Percentiles rank a stretch among this genome's conserved stretches.
These are phyloP conservation scores for Argyrosomus regius DNA, from an alignment of 2,797 vertebrate genomes.

Conservation along the genomic window DNA sequence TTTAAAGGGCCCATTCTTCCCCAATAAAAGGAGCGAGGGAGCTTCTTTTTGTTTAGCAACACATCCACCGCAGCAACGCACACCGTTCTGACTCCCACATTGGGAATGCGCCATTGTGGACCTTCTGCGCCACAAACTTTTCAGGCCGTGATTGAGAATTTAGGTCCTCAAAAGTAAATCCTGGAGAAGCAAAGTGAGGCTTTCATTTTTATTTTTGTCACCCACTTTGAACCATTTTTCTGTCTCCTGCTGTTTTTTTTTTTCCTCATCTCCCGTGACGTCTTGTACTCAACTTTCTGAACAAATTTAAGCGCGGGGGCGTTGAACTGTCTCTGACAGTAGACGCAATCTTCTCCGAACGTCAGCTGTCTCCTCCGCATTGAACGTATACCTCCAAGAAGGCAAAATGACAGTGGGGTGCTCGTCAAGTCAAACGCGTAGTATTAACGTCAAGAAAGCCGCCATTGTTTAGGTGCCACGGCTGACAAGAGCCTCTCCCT, in stretches of 20 bases:
- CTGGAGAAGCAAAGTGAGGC: slow-evolving; percentile 33
- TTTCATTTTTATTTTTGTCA: slow-evolving; percentile 47
- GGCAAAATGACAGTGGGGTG: slow-evolving; percentile 78
- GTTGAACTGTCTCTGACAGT: slow-evolving; percentile 70
- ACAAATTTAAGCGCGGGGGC: slow-evolving; percentile 56
- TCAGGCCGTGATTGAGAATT: slow-evolving; percentile 17
- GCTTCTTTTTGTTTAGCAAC: slow-evolving; percentile 80
- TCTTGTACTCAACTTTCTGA: slow-evolving; percentile 61
- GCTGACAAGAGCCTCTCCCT: slow-evolving; percentile 84
- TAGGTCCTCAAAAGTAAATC: slow-evolving; percentile 26
- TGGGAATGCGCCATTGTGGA: slow-evolving; percentile 23
- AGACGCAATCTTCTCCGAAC: slow-evolving; percentile 66
- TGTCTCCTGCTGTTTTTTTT: slow-evolving; percentile 35
- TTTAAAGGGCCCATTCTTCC: slow-evolving; percentile 95
- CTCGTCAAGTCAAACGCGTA: slow-evolving; percentile 81
- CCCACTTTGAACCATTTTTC: slow-evolving; percentile 28
- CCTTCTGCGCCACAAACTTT: slow-evolving; percentile 49
- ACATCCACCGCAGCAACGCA: slow-evolving; percentile 65
- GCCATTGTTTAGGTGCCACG: slow-evolving; percentile 86
- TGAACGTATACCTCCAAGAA: slow-evolving; percentile 75
- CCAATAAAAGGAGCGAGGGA: slow-evolving; percentile 81
- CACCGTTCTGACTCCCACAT: slow-evolving; percentile 71
- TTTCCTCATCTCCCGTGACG: slow-evolving; percentile 26
- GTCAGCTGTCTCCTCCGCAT: slow-evolving; percentile 76
- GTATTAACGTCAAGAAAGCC: slow-evolving; percentile 78